Conservation (phyloP, 2,113 vertebrate species). For the Oceanites oceanicus region DNA sequence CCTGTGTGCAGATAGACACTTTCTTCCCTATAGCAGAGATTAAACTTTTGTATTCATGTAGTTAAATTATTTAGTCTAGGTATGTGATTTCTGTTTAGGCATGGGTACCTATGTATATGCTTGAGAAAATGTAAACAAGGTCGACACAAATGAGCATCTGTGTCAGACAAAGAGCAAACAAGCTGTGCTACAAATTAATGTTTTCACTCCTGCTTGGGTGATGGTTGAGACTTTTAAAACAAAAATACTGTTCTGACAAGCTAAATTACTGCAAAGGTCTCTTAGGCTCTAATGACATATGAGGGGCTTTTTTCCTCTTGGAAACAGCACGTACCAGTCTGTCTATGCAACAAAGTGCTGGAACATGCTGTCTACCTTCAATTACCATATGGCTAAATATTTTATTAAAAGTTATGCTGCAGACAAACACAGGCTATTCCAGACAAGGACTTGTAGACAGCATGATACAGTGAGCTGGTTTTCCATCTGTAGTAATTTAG, state of each 20-base stretch:
- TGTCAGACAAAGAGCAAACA: neutral
- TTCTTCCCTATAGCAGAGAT: neutral
- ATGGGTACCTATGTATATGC: rapidly evolving
- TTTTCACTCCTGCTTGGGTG: neutral
- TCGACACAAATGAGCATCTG: neutral
- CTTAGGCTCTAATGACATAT: neutral
- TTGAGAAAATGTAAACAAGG: neutral
- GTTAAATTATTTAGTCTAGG: neutral
- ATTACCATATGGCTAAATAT: neutral
- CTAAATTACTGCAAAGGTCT: neutral
- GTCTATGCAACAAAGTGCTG: neutral
- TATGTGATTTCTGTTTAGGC: neutral
- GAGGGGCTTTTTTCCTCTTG: neutral
- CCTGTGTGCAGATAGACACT: neutral
- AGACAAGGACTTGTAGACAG: neutral
- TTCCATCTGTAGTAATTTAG: neutral
- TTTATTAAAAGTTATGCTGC: neutral
- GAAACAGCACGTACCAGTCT: neutral
- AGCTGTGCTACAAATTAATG: neutral
- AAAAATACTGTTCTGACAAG: neutral
- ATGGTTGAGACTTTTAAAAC: neutral
- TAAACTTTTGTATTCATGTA: neutral
- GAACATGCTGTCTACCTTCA: neutral
- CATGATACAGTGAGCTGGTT: neutral
- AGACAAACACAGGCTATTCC: neutral